Evolutionary conservation across 2,888 invertebrate genomes (phyloP), one percentile per base, ranked within the genome.

Genomic region (Cataglyphis rosenhaueri): DNA sequence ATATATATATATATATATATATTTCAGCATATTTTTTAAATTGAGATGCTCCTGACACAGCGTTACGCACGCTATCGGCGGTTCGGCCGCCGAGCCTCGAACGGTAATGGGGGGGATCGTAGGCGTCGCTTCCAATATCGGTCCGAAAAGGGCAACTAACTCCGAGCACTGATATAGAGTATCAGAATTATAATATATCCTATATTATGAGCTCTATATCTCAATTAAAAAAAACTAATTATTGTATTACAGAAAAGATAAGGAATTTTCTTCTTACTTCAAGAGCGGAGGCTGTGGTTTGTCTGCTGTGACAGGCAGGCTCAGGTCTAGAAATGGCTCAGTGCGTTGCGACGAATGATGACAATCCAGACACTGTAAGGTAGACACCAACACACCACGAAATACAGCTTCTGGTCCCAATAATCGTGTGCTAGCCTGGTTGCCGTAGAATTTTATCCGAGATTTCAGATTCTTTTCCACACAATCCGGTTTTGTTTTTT

Each of bases 311-410:
- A 99, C 97, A 0, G 99, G 99, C 85, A 99, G 96, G 84, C 99
- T 99, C 87, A 99, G 96, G 95, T 99, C 99, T 78, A 99, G 95
- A 95, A 99, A 99, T 92, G 97, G 97, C 94, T 99, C 99, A 76
- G 97, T 97, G 18, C 98, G 96, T 92, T 98, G 97, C 0, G 98
- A 98, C 15, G 97, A 96, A 95, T 98, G 97, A 85, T 96, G 96
- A 93, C 99, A 99, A 85, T 98, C 98, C 91, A 98, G 97, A 94
- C 99, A 99, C 83, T 97, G 97, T 57, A 98, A 95, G 0, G 97
- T 98, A 44, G 98, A 99, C 1, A 99, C 97, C 18, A 99, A 96
- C 92, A 97, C 97, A 0, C 99, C 99, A 41, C 98, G 97, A 95
- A 99, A 99, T 74, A 99, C 97, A 94, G 97, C 97, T 94, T 99